Evolutionary conservation across 2,797 vertebrate species (phyloP).

Genomic region (Pogonophryne albipinna): DNA sequence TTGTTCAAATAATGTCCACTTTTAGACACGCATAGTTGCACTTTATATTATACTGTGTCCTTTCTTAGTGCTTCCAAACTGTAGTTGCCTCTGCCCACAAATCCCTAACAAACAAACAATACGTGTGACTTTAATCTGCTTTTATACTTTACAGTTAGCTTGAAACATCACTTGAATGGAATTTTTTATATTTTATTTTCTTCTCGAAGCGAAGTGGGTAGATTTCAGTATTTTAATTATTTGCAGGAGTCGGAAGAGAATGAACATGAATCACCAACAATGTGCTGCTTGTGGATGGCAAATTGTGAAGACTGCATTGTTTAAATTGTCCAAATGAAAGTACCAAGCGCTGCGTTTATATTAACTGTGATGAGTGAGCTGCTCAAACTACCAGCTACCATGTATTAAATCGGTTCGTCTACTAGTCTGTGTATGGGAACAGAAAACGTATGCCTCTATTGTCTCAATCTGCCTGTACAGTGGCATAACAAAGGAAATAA

Average conservation of each 20-base stretch:
- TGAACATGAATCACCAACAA: conserved; percentile 28
- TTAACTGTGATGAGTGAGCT: conserved; percentile 21
- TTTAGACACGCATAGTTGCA: background rate
- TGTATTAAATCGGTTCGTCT: conserved; percentile 5
- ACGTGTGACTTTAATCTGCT: background rate
- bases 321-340: conserved; percentile 29
- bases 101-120: background rate
- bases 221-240: conserved; percentile 24
- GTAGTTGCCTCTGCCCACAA: conserved; percentile 1
- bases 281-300: conserved; percentile 21
- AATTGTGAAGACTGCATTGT: conserved; percentile 13
- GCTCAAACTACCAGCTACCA: conserved; percentile 17
- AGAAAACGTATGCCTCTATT: too few relatives aligned
- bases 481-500: background rate
- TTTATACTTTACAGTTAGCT: background rate
- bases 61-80: background rate
- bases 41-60: background rate
- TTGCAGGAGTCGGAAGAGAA: conserved; percentile 9
- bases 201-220: background rate
- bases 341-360: conserved; percentile 20
- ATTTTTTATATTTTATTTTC: background rate
- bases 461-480: background rate
- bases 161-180: background rate
- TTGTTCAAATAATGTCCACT: too few relatives aligned
- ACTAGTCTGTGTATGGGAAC: too few relatives aligned